Evolutionary conservation across 2,113 vertebrate genomes (phyloP).

Genomic region (Stictonetta naevosa): DNA sequence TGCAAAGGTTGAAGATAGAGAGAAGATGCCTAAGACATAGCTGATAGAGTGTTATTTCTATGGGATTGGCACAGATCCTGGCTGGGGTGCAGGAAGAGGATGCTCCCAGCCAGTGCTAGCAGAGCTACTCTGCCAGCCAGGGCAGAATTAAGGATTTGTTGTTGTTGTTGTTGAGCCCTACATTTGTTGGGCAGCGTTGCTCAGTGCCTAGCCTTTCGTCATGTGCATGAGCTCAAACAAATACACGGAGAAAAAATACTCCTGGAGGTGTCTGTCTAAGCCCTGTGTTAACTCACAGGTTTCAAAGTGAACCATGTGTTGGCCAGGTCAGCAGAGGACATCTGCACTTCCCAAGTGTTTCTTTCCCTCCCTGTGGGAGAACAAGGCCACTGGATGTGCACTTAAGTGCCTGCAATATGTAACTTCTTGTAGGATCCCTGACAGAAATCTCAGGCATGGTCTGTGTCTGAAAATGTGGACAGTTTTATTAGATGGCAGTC

Average conservation of each 20-base stretch:
- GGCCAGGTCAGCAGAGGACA: not conserved
- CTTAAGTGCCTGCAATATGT: conserved; percentile 36
- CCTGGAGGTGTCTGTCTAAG: not conserved
- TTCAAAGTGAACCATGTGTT: not conserved
- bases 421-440: not conserved
- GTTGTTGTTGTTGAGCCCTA: not conserved
- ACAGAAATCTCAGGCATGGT: conserved; percentile 37
- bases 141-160: not conserved
- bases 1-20: not conserved
- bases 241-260: not conserved
- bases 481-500: conserved; percentile 13
- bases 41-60: rapidly evolving
- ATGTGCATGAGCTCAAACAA: not conserved
- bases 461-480: conserved; percentile 26
- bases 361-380: not conserved
- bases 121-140: not conserved
- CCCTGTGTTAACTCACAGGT: not conserved
- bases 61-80: not conserved
- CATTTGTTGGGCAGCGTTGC: not conserved
- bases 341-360: not conserved
- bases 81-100: not conserved
- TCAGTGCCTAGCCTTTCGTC: not conserved
- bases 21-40: not conserved
- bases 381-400: not conserved
- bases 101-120: not conserved